These are phyloP conservation scores for Zoroaster sp. DNA, from an alignment of 53 echinoderm and acorn worm genomes.

Conservation along the genomic window DNA sequence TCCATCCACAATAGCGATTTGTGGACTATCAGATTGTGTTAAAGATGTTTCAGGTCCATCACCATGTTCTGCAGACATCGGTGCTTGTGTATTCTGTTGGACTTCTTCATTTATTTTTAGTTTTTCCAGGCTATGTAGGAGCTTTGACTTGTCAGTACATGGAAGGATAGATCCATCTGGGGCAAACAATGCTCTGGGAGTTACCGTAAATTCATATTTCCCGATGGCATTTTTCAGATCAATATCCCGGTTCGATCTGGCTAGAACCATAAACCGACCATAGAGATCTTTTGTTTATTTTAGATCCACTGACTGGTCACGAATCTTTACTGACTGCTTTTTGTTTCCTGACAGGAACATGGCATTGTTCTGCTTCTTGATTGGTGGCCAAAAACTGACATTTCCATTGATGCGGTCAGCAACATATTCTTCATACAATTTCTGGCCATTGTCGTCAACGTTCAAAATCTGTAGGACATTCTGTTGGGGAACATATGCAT, in stretches of 20 bases:
- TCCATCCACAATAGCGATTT: conserved; percentile 53
- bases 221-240: no score
- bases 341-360: no score
- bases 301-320: no score
- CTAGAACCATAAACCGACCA: conserved; percentile 43
- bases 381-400: conserved; percentile 57
- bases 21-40: conserved; percentile 1
- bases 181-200: no score
- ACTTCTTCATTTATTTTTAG: not conserved
- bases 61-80: no score
- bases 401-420: no score
- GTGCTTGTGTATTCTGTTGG: not conserved
- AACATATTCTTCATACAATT: conserved; percentile 49
- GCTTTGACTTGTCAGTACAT: conserved; percentile 25
- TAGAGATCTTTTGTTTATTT: no score
- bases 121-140: not conserved
- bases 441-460: conserved; percentile 38
- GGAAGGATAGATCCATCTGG: no score
- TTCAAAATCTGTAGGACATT: conserved; percentile 61
- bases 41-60: no score
- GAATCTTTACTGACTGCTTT: conserved; percentile 9
- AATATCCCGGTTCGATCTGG: conserved; percentile 48
- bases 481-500: conserved; percentile 57
- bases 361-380: conserved; percentile 59
- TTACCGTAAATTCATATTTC: no score